Conservation (phyloP, 2,797 vertebrate species). For the Anas georgica region DNA sequence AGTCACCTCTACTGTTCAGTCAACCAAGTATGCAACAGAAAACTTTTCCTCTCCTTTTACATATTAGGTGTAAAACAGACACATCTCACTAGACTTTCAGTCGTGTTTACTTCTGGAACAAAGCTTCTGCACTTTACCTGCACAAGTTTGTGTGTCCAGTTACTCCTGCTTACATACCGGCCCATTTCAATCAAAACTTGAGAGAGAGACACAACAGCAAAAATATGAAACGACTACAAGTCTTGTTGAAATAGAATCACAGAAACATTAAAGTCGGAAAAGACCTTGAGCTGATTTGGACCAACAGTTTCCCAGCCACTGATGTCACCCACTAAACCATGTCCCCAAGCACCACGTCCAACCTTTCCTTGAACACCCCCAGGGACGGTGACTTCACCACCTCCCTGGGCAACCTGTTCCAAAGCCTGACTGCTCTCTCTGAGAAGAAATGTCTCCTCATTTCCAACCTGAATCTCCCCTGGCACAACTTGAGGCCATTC, state of each 20-base stretch:
- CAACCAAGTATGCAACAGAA: background rate
- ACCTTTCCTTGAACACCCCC: too few species aligned
- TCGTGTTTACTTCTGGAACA: background rate
- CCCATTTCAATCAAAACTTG: background rate
- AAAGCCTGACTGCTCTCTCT: too few species aligned
- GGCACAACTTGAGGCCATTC: too few species aligned
- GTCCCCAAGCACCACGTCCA: too few species aligned
- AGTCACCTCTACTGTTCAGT: background rate
- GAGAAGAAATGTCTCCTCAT: too few species aligned
- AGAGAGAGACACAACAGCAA: background rate
- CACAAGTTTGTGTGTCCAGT: accelerated
- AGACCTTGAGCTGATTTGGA: too few species aligned
- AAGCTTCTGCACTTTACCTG: background rate
- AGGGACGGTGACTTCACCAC: too few species aligned
- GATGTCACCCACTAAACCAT: too few species aligned
- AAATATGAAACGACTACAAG: background rate
- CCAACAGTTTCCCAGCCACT: too few species aligned
- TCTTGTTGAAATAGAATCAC: background rate
- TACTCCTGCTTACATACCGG: background rate
- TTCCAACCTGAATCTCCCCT: too few species aligned
- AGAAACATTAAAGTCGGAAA: too few species aligned
- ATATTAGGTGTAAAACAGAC: background rate
- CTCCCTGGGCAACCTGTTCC: too few species aligned
- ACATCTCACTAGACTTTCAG: background rate
- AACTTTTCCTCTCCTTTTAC: background rate